phyloP scores from a whole-genome alignment of 2,888 invertebrate genomes.

The Sphecodes monilicornis region DNA sequence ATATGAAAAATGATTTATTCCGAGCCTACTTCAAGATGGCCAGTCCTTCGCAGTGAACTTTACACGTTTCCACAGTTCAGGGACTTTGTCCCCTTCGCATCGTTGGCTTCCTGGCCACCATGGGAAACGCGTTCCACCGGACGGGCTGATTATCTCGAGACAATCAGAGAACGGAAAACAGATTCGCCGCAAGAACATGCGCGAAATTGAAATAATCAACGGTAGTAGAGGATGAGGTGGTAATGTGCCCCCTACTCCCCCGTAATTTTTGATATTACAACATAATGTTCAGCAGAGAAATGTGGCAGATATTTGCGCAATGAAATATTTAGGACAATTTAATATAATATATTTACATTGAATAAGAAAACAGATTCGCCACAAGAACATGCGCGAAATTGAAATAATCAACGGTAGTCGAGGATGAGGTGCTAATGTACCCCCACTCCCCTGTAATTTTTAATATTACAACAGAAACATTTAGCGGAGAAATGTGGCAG shows the following conservation, averaged over 20 bases:
- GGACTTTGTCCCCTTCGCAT: background rate
- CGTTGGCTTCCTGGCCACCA: constrained; percentile 19
- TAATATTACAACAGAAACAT: too few relatives aligned
- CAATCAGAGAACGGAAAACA: constrained; percentile 3
- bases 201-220: background rate
- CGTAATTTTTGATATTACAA: too few relatives aligned
- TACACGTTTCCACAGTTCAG: background rate
- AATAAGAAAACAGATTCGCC: too few relatives aligned
- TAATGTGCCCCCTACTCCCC: too few relatives aligned
- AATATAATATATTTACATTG: too few relatives aligned
- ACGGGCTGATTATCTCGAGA: constrained; percentile 24
- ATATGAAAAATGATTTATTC: background rate
- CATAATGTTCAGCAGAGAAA: too few relatives aligned
- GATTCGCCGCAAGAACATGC: background rate
- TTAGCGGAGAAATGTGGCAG: too few relatives aligned
- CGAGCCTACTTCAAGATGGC: constrained; percentile 14
- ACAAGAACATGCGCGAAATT: background rate
- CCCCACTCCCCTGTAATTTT: too few relatives aligned
- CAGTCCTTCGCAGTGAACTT: constrained; percentile 6
- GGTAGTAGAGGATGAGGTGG: too few relatives aligned
- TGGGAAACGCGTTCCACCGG: constrained; percentile 16
- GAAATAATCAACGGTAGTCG: background rate
- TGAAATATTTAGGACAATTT: too few relatives aligned
- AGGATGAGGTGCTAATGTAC: too few relatives aligned
- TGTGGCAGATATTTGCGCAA: too few relatives aligned